Conservation (phyloP, 2,888 invertebrate genomes). For the Serripes groenlandicus region DNA sequence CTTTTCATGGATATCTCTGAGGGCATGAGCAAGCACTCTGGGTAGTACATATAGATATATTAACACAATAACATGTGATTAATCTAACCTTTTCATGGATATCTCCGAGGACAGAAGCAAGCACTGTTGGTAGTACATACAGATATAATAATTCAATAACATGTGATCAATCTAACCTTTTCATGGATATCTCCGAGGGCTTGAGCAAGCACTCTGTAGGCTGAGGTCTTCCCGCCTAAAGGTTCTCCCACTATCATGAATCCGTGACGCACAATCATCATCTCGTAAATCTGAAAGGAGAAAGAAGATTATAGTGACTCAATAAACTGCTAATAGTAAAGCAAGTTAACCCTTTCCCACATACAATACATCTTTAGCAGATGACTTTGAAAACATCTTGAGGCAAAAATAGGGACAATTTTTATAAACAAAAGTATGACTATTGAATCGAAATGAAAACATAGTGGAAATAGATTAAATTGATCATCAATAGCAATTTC, state of each 20-base stretch:
- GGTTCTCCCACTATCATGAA: conserved; percentile 88
- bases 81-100: conserved; percentile 90
- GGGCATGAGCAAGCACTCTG: conserved; percentile 91
- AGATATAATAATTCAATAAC: too few relatives aligned
- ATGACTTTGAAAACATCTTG: too few relatives aligned
- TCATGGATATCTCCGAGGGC: conserved; percentile 93
- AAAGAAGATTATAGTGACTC: too few relatives aligned
- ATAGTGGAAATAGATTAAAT: background rate
- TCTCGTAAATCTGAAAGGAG: conserved; percentile 89
- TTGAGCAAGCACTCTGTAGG: conserved; percentile 93
- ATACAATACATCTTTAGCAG: too few relatives aligned
- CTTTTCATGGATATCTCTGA: conserved; percentile 92
- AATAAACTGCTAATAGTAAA: too few relatives aligned
- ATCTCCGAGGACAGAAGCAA: conserved; percentile 93
- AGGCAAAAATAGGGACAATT: too few relatives aligned
- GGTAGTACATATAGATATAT: too few relatives aligned
- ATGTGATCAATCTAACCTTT: conserved; percentile 87
- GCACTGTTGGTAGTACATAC: too few relatives aligned
- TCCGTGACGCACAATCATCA: conserved; percentile 88
- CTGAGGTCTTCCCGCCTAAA: conserved; percentile 87
- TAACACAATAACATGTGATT: too few relatives aligned
- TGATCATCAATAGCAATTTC: background rate
- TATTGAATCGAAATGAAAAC: too few relatives aligned
- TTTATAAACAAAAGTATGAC: too few relatives aligned
- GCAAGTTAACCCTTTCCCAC: too few relatives aligned